Conservation (phyloP, 2,888 invertebrate genomes). For the Nebria salina region DNA sequence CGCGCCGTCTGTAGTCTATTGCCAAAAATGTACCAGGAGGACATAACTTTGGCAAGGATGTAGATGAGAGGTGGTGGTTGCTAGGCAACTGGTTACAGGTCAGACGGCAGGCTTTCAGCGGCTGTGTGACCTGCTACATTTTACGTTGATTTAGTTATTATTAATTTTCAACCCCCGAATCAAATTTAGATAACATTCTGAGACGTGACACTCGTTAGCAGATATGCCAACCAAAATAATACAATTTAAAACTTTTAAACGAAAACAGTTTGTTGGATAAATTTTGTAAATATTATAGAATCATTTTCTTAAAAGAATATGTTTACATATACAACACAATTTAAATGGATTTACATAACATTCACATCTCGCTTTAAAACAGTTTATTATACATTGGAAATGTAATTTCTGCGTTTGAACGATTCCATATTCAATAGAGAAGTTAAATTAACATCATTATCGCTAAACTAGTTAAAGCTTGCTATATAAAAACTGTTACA, state of each 20-base stretch:
- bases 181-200: not conserved
- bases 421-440: not conserved
- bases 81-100: not conserved
- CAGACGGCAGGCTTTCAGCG: not conserved
- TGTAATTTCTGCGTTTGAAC: not conserved
- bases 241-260: too few species aligned
- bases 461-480: not conserved
- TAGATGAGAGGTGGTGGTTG: not conserved
- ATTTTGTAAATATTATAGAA: not conserved
- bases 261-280: too few species aligned
- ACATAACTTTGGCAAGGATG: not conserved
- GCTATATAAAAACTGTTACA: not conserved
- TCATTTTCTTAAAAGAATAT: not conserved
- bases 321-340: not conserved
- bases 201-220: not conserved
- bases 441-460: not conserved
- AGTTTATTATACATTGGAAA: not conserved
- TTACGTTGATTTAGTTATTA: constrained; percentile 1
- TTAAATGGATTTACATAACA: not conserved
- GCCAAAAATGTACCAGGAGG: not conserved
- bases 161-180: not conserved
- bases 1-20: not conserved
- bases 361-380: not conserved
- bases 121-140: not conserved
- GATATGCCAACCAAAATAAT: not conserved